These are phyloP conservation scores for Oceanodroma tethys DNA, from an alignment of 2,113 vertebrate genomes.

Conservation along the genomic window DNA sequence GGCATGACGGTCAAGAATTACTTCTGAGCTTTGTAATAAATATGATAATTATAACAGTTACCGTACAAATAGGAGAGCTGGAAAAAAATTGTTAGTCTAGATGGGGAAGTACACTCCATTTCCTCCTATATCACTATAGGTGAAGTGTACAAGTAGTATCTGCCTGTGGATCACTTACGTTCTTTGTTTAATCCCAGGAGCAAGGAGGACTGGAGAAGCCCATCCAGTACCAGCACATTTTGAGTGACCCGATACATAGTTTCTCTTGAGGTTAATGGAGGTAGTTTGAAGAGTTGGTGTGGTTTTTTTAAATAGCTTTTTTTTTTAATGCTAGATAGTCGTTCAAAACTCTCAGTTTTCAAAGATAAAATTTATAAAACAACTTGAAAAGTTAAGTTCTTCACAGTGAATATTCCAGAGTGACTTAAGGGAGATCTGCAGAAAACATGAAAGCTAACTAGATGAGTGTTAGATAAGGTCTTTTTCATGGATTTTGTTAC, in stretches of 20 bases:
- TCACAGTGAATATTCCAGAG: not conserved
- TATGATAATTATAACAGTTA: not conserved
- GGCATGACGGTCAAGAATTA: not conserved
- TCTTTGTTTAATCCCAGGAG: not conserved
- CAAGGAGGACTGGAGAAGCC: not conserved
- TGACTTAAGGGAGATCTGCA: not conserved
- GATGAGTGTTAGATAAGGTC: not conserved
- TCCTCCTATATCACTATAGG: not conserved
- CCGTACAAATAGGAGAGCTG: not conserved
- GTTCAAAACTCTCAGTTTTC: not conserved
- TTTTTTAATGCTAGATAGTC: not conserved
- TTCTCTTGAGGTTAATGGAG: not conserved
- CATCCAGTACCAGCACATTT: not conserved
- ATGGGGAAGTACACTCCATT: not conserved
- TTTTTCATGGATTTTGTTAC: not conserved
- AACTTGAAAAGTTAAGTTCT: not conserved
- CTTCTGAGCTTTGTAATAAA: not conserved
- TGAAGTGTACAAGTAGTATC: not conserved
- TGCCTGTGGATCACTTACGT: not conserved
- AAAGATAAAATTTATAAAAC: not conserved
- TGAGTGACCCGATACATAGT: accelerated
- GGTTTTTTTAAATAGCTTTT: not conserved
- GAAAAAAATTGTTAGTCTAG: not conserved
- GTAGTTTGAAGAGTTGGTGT: not conserved
- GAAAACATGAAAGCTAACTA: not conserved